Percentiles rank a stretch among this genome's conserved stretches.
Conservation (phyloP, 1,140 invertebrate species). For the Lanistes nyassanus region DNA sequence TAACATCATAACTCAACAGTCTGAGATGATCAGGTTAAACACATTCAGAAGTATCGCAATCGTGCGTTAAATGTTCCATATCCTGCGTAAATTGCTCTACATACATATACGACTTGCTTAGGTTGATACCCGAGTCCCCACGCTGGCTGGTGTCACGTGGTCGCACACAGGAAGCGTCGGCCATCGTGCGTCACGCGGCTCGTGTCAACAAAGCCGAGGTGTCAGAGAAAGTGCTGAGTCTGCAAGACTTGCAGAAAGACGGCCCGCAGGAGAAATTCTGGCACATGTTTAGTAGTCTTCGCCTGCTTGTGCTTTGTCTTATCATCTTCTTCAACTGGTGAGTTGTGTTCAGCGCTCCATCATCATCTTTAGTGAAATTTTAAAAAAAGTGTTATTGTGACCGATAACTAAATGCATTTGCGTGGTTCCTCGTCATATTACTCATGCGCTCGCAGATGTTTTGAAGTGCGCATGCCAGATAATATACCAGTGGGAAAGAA, state of each 20-base stretch:
- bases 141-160: conserved; percentile 56
- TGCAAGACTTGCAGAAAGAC: conserved; percentile 24
- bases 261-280: conserved; percentile 33
- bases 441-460: not conserved
- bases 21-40: not conserved
- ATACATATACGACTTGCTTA: conserved; percentile 23
- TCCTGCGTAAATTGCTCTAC: not conserved
- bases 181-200: conserved; percentile 49
- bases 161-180: conserved; percentile 43
- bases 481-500: not conserved
- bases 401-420: not conserved
- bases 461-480: not conserved
- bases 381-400: not conserved
- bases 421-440: not conserved
- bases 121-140: conserved; percentile 58
- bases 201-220: conserved; percentile 46
- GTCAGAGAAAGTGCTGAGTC: conserved; percentile 36
- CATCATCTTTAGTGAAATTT: not conserved
- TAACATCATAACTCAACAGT: not conserved
- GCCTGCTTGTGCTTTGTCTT: conserved; percentile 29
- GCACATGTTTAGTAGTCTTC: conserved; percentile 31
- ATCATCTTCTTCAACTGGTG: conserved; percentile 50
- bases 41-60: not conserved
- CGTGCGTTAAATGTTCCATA: not conserved
- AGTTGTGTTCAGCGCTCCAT: not conserved